These are phyloP conservation scores for Enteromius radiatus DNA, from an alignment of 2,797 vertebrate species.

Conservation along the genomic window DNA sequence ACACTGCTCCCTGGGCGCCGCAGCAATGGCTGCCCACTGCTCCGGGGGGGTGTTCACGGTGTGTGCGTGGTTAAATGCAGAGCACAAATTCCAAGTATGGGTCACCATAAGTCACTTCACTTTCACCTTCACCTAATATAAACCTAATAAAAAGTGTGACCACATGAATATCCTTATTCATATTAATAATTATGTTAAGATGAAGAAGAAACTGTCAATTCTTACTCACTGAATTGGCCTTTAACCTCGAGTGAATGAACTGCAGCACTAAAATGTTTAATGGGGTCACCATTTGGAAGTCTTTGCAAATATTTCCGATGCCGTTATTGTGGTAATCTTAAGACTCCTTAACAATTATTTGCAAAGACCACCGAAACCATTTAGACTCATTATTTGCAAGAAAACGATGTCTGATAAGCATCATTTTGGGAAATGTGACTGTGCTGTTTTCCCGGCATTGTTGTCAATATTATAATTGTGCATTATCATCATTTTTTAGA, in stretches of 20 bases:
- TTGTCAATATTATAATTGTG: neutral
- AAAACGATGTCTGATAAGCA: neutral
- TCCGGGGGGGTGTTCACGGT: too few species aligned
- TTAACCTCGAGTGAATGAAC: neutral
- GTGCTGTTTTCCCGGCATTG: conserved; percentile 12
- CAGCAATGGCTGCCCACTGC: too few species aligned
- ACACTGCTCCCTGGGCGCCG: too few species aligned
- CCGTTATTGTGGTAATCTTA: neutral
- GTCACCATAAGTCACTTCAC: too few species aligned
- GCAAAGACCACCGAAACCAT: conserved; percentile 16
- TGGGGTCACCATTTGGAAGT: neutral
- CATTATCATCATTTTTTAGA: neutral
- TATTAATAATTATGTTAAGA: too few species aligned
- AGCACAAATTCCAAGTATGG: too few species aligned
- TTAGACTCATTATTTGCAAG: neutral
- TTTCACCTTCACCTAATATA: too few species aligned
- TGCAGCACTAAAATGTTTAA: neutral
- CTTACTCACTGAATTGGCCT: neutral
- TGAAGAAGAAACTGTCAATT: neutral
- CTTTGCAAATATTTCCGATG: neutral
- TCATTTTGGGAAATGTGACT: conserved; percentile 6
- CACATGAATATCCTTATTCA: too few species aligned
- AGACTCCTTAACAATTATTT: neutral
- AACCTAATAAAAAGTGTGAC: too few species aligned
- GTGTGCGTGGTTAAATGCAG: too few species aligned